These are phyloP conservation scores for Corapipo altera DNA, from an alignment of 2,113 vertebrate genomes.

Conservation along the genomic window DNA sequence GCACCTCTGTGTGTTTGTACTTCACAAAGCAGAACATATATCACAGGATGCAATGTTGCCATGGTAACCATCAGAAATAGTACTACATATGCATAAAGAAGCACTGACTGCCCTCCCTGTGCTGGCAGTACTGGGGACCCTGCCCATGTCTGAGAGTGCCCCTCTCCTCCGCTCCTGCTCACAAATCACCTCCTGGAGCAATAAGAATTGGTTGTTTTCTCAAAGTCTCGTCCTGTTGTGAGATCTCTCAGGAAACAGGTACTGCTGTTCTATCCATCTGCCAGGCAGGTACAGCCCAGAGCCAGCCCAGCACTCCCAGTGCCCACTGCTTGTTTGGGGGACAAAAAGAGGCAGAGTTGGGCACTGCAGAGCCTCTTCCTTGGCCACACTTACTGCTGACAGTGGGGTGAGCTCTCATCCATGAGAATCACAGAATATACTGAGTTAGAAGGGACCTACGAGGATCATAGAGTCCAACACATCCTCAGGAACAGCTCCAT, in stretches of 20 bases:
- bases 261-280: not conserved
- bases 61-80: slow-evolving; percentile 21
- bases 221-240: not conserved
- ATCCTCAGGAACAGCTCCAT: not conserved
- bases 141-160: not conserved
- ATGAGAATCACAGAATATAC: not conserved
- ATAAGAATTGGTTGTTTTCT: not conserved
- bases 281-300: not conserved
- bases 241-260: not conserved
- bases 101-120: not conserved
- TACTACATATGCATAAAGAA: not conserved
- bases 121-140: not conserved
- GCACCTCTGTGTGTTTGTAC: not conserved
- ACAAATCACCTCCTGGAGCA: not conserved
- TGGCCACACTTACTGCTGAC: no score
- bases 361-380: not conserved
- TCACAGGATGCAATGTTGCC: not conserved
- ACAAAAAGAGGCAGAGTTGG: not conserved
- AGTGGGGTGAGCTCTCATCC: not conserved
- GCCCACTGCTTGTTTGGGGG: rapidly evolving
- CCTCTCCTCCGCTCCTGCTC: not conserved
- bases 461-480: not conserved
- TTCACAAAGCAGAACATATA: not conserved
- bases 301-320: not conserved
- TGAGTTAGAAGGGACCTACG: not conserved